phyloP scores from a whole-genome alignment of 2,113 vertebrate genomes.

The Clarias macrocephalus region DNA sequence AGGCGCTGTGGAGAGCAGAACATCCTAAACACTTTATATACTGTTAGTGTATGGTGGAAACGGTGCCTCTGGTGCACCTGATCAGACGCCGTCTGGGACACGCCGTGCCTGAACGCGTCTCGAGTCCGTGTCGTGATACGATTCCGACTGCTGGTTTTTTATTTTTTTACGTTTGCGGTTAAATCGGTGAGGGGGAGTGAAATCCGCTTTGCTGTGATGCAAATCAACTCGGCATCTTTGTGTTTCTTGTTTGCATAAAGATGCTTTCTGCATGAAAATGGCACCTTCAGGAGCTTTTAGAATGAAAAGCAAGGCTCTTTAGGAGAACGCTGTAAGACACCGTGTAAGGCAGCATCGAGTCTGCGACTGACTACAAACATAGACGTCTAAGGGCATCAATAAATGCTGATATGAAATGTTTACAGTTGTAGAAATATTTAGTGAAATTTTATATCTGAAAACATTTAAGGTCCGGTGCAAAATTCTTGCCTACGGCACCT shows the following conservation, averaged over 20 bases:
- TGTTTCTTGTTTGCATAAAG: not conserved
- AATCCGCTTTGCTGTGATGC: not conserved
- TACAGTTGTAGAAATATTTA: not conserved
- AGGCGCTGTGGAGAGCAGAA: not conserved
- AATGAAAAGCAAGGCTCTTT: not conserved
- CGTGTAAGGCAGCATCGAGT: not conserved
- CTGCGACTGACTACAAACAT: not conserved
- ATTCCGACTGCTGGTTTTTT: not conserved
- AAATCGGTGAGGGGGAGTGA: not conserved
- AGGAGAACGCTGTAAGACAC: not conserved
- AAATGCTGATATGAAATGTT: not conserved
- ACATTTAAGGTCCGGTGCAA: rapidly evolving
- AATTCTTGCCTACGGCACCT: no score
- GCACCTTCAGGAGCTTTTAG: not conserved
- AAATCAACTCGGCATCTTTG: not conserved
- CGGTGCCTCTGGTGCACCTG: not conserved
- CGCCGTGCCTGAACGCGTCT: not conserved
- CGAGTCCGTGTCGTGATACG: not conserved
- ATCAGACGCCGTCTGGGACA: not conserved
- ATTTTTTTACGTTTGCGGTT: not conserved
- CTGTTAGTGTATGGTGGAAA: not conserved
- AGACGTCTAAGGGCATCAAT: not conserved
- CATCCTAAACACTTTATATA: not conserved
- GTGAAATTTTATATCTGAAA: not conserved
- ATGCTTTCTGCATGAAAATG: not conserved